Percentiles rank a stretch among this genome's conserved stretches.
Conservation (phyloP, 2,888 invertebrate genomes). For the Belgica antarctica region DNA sequence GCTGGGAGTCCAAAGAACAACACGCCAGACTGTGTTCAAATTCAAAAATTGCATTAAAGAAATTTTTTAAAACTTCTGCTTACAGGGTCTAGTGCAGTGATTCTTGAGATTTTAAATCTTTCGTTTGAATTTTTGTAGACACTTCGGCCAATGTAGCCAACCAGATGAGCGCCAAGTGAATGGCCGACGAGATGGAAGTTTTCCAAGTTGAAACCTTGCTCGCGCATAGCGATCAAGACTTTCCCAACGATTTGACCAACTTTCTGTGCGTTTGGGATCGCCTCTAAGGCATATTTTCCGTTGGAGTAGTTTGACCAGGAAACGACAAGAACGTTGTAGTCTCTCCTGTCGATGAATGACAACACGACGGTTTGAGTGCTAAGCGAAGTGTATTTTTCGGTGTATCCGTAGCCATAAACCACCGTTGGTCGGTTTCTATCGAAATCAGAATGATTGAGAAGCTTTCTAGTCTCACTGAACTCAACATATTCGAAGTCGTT, state of each 20-base stretch:
- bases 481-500: conserved; percentile 9
- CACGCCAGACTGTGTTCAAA: not conserved
- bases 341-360: conserved; percentile 56
- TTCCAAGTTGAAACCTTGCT: conserved; percentile 53
- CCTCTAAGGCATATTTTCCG: conserved; percentile 59
- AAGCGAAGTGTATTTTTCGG: conserved; percentile 19
- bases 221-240: conserved; percentile 49
- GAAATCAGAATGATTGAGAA: conserved; percentile 14
- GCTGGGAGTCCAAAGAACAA: too few relatives aligned
- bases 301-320: conserved; percentile 60
- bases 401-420: conserved; percentile 32
- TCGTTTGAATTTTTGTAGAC: conserved; percentile 26
- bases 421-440: conserved; percentile 19
- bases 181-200: conserved; percentile 58
- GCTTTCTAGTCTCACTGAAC: conserved; percentile 12
- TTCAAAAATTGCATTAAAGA: not conserved
- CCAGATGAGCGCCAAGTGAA: conserved; percentile 58
- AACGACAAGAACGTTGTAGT: conserved; percentile 56
- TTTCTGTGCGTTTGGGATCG: conserved; percentile 57
- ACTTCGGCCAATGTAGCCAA: conserved; percentile 56
- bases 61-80: not conserved
- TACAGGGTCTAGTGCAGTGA: conserved; percentile 63
- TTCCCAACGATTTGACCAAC: conserved; percentile 27
- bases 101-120: conserved; percentile 52
- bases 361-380: conserved; percentile 53